Conservation (phyloP, 2,113 vertebrate species). For the Centrocercus urophasianus region DNA sequence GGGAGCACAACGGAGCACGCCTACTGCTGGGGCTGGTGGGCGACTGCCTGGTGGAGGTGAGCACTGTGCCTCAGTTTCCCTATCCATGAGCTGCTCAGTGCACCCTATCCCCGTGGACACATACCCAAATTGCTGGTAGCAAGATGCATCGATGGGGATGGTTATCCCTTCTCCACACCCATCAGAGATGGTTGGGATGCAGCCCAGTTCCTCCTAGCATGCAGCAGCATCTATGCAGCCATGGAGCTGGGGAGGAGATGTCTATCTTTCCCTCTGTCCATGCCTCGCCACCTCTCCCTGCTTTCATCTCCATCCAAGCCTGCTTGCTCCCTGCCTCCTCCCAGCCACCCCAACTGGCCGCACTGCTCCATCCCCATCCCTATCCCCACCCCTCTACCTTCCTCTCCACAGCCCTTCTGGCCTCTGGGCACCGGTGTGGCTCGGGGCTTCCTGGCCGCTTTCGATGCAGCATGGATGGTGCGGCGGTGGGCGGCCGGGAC, state of each 20-base stretch:
- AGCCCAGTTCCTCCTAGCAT: background rate
- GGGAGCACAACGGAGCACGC: conserved; percentile 78
- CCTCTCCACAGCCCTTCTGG: conserved; percentile 90
- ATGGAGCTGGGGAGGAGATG: background rate
- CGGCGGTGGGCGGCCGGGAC: conserved; percentile 87
- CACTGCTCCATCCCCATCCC: background rate
- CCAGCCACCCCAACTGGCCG: background rate
- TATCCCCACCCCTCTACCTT: background rate
- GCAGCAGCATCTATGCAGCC: background rate
- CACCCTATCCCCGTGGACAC: too few relatives aligned
- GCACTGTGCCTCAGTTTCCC: background rate
- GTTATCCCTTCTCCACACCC: background rate
- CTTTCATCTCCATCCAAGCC: conserved; percentile 51
- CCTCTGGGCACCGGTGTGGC: conserved; percentile 93
- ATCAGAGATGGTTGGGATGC: background rate
- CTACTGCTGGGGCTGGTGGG: conserved; percentile 87
- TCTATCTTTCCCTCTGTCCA: background rate
- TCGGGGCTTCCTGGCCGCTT: conserved; percentile 90
- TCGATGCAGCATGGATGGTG: conserved; percentile 94
- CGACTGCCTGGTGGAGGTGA: conserved; percentile 95
- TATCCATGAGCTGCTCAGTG: rapidly evolving
- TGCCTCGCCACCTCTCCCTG: background rate
- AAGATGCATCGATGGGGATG: background rate
- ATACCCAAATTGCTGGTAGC: rapidly evolving
- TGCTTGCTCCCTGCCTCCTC: conserved; percentile 6